phyloP scores from a whole-genome alignment of 2,797 vertebrate genomes.

The Coracias cyanogaster region DNA sequence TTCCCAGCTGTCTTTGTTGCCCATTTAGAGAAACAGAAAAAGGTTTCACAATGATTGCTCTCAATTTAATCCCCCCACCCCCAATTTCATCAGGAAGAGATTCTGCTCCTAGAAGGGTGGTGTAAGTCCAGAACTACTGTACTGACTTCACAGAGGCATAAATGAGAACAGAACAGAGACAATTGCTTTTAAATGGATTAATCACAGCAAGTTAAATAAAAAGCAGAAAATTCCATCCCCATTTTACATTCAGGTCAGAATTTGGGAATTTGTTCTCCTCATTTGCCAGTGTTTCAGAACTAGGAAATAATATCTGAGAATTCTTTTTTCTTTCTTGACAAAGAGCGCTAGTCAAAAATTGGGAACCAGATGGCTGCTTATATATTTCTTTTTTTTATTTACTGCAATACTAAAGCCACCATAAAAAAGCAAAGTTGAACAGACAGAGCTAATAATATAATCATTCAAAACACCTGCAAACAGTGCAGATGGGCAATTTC shows the following conservation, averaged over 20 bases:
- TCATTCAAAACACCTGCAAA: slow-evolving; percentile 99
- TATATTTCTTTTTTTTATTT: slow-evolving; percentile 88
- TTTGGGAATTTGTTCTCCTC: slow-evolving; percentile 40
- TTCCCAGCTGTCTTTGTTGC: slow-evolving; percentile 21
- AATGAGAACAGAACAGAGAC: slow-evolving; percentile 41
- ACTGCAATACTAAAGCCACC: slow-evolving; percentile 90
- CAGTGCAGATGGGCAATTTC: slow-evolving; percentile 96
- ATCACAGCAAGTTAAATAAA: slow-evolving; percentile 66
- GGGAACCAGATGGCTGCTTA: slow-evolving; percentile 92
- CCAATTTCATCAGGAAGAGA: slow-evolving; percentile 10
- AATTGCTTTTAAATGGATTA: slow-evolving; percentile 70
- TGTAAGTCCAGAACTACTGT: slow-evolving; percentile 32
- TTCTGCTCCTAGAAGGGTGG: slow-evolving; percentile 14
- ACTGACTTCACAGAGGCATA: slow-evolving; percentile 21
- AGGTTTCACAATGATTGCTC: not conserved
- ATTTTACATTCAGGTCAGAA: slow-evolving; percentile 60
- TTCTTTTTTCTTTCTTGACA: slow-evolving; percentile 75
- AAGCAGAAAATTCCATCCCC: slow-evolving; percentile 35
- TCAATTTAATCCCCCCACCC: not conserved
- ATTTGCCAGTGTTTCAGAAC: slow-evolving; percentile 53
- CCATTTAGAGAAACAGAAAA: slow-evolving; percentile 7
- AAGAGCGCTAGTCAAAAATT: slow-evolving; percentile 80
- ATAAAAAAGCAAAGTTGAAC: slow-evolving; percentile 95
- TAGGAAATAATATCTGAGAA: slow-evolving; percentile 64
- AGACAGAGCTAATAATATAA: slow-evolving; percentile 99